Evolutionary conservation across 2,113 vertebrate genomes (phyloP), one percentile per base, ranked within the genome.

Genomic region (Diphyllodes magnificus): DNA sequence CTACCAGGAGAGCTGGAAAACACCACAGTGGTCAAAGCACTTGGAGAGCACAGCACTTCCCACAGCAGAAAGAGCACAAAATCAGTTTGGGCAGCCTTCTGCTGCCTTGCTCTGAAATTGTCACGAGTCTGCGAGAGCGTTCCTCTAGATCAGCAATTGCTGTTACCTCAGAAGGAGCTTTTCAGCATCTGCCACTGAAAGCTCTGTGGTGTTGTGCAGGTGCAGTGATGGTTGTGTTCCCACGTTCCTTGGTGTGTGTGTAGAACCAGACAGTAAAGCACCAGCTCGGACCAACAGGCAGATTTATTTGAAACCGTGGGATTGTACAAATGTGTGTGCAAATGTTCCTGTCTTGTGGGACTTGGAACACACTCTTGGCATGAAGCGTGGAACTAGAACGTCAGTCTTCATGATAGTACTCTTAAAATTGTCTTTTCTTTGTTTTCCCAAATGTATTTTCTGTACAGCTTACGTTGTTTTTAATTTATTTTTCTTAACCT

Each of bases 151-250:
- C 60, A 82, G 56, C 44, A 81, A 71, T 60, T 21, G 7, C 10
- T 66, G 3, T 27, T 81, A 18, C 13, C 40, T 81, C 49, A 18
- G 13, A 56, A 71, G 35, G 18, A 27, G 9, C 35, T 82, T 66
- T 56, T 24, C 42, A 84, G 8, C 31, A 13, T 30, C 44, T 68
- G 23, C 5, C 11, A 5, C 37, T 40, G 86, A 49, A 35, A 81
- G 25, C 81, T 81, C 37, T 50, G 21, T 37, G 10, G 4, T 15
- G 10, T 0, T 47, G 49, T 75, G 39, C 60, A 5, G 0, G 1
- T 56, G 51, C 56, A 33, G 27, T n/a, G 31, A 21, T 39, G 30
- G 71, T 23, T 40, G 37, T n/a, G 4, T 88, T 79, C 17, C 49
- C 39, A 1, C 13, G 2, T 53, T 59, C 60, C 37, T 49, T 84